Evolutionary conservation across 1,140 invertebrate species (phyloP).

Genomic region (Heterodera schachtii): DNA sequence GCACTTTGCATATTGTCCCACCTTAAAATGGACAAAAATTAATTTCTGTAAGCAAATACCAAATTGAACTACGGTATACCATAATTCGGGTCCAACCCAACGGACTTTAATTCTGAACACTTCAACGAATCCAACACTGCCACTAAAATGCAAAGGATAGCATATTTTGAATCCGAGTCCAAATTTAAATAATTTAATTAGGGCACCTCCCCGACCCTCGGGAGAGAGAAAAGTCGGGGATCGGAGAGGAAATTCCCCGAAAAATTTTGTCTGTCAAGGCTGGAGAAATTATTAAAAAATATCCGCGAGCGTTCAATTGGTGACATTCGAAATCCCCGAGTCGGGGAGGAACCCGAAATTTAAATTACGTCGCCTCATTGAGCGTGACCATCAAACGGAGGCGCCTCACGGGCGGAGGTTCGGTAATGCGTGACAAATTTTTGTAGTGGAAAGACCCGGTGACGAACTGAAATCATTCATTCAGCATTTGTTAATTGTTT

Average conservation of each 20-base stretch:
- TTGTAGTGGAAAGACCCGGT: not conserved
- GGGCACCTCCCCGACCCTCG: too few species aligned
- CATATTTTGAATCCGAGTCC: too few species aligned
- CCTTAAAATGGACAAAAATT: not conserved
- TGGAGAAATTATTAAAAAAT: too few species aligned
- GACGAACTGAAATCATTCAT: not conserved
- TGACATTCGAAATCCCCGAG: too few species aligned
- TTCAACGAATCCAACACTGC: not conserved
- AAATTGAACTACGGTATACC: not conserved
- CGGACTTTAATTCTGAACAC: not conserved
- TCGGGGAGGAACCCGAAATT: too few species aligned
- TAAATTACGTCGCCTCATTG: not conserved
- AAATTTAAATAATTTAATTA: too few species aligned
- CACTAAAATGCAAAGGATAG: not conserved
- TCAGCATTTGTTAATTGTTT: too few species aligned
- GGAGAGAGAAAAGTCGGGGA: too few species aligned
- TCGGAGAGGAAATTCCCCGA: too few species aligned
- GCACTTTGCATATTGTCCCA: slow-evolving; percentile 2
- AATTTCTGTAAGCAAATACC: not conserved
- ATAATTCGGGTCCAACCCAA: slow-evolving; percentile 10
- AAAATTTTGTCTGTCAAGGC: too few species aligned
- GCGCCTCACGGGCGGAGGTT: not conserved
- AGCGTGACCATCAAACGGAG: not conserved
- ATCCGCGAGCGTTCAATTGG: too few species aligned
- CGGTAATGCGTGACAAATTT: not conserved